These are phyloP conservation scores for Periophthalmus magnuspinnatus DNA, from an alignment of 2,797 vertebrate genomes.

Conservation along the genomic window DNA sequence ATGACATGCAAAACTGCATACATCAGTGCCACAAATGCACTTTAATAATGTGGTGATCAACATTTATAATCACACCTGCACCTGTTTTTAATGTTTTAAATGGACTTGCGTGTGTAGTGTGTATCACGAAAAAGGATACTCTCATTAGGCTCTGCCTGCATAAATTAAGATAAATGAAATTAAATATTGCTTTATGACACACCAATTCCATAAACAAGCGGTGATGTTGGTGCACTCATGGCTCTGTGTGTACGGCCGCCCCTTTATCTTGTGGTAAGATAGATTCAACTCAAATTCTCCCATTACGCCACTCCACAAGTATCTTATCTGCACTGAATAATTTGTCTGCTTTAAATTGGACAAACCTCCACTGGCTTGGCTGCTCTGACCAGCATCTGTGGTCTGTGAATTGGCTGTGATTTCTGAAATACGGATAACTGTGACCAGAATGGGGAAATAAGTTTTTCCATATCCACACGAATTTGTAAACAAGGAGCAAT, in stretches of 20 bases:
- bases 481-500: background rate
- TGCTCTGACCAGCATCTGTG: background rate
- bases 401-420: slow-evolving; percentile 15
- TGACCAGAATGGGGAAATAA: background rate
- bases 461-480: background rate
- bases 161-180: too few relatives aligned
- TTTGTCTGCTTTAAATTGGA: slow-evolving; percentile 21
- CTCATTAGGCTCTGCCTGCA: too few relatives aligned
- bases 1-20: too few relatives aligned
- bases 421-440: background rate
- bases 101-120: too few relatives aligned
- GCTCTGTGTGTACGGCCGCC: background rate
- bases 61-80: too few relatives aligned
- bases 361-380: background rate
- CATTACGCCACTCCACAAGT: slow-evolving; percentile 1
- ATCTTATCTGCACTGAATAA: slow-evolving; percentile 7
- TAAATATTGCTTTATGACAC: too few relatives aligned
- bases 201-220: background rate
- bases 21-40: too few relatives aligned
- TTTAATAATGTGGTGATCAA: too few relatives aligned
- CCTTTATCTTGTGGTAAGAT: background rate
- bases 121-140: too few relatives aligned
- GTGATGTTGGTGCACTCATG: background rate
- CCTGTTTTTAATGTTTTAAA: too few relatives aligned
- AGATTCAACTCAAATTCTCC: background rate